These are phyloP conservation scores for Eurystomus gularis DNA, from an alignment of 2,113 vertebrate genomes.

Conservation along the genomic window DNA sequence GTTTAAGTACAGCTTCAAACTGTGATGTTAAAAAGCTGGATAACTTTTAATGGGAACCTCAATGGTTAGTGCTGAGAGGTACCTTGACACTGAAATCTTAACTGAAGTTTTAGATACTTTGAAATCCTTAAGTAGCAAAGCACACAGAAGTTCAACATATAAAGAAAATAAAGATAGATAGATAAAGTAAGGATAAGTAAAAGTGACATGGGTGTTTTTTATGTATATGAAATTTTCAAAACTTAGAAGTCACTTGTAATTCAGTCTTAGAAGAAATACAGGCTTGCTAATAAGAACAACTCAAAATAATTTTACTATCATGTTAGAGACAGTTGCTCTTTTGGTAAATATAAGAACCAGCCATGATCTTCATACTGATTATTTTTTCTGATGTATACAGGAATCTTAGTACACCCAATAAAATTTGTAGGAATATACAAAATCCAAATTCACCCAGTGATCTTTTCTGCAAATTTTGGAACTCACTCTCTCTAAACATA, in stretches of 20 bases:
- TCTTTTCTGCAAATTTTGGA: neutral
- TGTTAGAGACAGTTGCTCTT: neutral
- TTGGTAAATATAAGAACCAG: neutral
- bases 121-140: neutral
- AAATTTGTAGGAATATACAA: neutral
- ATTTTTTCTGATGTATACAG: neutral
- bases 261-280: neutral
- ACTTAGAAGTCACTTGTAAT: neutral
- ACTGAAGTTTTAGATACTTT: neutral
- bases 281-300: neutral
- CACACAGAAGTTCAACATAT: neutral
- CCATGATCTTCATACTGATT: neutral
- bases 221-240: neutral
- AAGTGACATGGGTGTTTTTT: neutral
- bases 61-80: neutral
- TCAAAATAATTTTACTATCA: neutral
- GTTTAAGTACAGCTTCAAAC: neutral
- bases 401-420: neutral
- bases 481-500: neutral
- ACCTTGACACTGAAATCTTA: neutral
- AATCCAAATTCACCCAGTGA: neutral
- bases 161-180: neutral
- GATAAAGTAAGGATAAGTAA: neutral
- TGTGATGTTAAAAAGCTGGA: neutral
- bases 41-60: neutral